These are phyloP conservation scores for Nephotettix cincticeps DNA, from an alignment of 1,140 invertebrate genomes.

Conservation along the genomic window DNA sequence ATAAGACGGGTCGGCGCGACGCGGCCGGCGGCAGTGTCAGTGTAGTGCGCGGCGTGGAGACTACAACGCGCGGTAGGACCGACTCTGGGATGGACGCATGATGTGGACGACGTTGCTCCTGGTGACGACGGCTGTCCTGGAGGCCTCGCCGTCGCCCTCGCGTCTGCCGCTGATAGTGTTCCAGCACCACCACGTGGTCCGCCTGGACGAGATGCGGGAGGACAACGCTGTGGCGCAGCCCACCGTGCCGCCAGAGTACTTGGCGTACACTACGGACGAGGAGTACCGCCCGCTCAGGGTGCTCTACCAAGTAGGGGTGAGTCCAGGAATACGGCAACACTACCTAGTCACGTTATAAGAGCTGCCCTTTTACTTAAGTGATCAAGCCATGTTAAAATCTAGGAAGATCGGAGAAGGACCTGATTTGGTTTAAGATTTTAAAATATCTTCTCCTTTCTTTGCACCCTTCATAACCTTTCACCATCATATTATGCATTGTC, in stretches of 20 bases:
- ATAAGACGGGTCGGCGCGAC: too few relatives aligned
- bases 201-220: constrained; percentile 30
- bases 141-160: constrained; percentile 34
- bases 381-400: too few relatives aligned
- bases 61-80: background rate
- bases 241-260: constrained; percentile 7
- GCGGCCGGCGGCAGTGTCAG: background rate
- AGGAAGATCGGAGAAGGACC: too few relatives aligned
- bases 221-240: background rate
- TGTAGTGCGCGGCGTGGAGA: background rate
- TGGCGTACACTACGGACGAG: constrained; percentile 29
- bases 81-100: background rate
- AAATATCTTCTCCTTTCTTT: too few relatives aligned
- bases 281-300: constrained; percentile 35
- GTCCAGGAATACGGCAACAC: constrained; percentile 19
- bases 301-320: constrained; percentile 47
- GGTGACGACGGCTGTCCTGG: constrained; percentile 29
- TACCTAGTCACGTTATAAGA: too few relatives aligned
- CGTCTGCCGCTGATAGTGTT: constrained; percentile 44
- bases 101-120: background rate
- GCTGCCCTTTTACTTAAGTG: too few relatives aligned
- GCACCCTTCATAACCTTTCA: too few relatives aligned
- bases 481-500: too few relatives aligned
- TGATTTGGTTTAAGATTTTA: too few relatives aligned
- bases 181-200: constrained; percentile 41